phyloP scores from a whole-genome alignment of 1,140 invertebrate genomes.

The Orius insidiosus region DNA sequence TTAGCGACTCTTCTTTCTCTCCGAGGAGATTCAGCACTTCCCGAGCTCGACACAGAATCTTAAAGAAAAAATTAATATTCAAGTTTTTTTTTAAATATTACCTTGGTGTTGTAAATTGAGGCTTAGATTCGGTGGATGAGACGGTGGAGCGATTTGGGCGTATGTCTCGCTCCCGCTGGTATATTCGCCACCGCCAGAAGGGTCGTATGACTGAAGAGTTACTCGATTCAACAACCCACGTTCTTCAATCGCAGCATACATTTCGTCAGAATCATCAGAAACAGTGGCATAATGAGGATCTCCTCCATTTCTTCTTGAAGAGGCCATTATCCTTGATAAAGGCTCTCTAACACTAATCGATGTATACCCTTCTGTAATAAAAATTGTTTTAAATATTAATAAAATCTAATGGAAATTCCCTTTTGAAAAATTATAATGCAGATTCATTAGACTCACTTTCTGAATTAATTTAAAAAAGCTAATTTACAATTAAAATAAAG shows the following conservation, averaged over 20 bases:
- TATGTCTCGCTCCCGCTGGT: slow-evolving; percentile 74
- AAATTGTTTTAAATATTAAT: too few relatives aligned
- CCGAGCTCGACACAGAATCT: slow-evolving; percentile 59
- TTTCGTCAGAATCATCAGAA: slow-evolving; percentile 75
- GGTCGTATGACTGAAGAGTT: not conserved
- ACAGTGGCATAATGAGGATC: slow-evolving; percentile 67
- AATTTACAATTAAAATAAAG: slow-evolving; percentile 3
- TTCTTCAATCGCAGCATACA: slow-evolving; percentile 77
- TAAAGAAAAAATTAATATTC: not conserved
- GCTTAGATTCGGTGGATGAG: slow-evolving; percentile 26
- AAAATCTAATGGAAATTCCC: not conserved
- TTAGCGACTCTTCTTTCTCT: slow-evolving; percentile 74
- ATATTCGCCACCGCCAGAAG: slow-evolving; percentile 41
- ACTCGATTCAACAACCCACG: slow-evolving; percentile 20
- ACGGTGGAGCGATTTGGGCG: slow-evolving; percentile 55
- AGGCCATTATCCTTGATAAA: slow-evolving; percentile 50
- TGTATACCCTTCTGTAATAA: slow-evolving; percentile 64
- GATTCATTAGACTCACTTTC: not conserved
- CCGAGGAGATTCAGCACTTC: slow-evolving; percentile 61
- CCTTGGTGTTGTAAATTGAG: slow-evolving; percentile 7
- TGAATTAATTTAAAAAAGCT: slow-evolving; percentile 5
- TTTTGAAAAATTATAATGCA: slow-evolving; percentile 8
- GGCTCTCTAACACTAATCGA: slow-evolving; percentile 80
- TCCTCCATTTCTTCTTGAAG: slow-evolving; percentile 25
- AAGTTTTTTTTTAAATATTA: too few relatives aligned